phyloP scores from a whole-genome alignment of 37 sponge, comb jelly and placozoan species.

The Aphrocallistes beatrix region DNA sequence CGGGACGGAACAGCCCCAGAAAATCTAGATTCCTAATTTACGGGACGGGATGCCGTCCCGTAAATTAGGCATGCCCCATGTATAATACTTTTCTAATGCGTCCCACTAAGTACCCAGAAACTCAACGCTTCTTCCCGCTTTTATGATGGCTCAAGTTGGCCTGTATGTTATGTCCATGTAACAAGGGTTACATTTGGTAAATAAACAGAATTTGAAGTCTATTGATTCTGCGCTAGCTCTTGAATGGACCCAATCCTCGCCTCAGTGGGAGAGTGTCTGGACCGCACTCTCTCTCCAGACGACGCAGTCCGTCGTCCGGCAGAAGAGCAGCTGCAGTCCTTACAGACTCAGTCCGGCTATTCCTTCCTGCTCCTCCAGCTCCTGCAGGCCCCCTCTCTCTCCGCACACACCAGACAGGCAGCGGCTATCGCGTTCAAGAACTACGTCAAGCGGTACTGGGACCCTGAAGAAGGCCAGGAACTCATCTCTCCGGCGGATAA shows the following conservation, averaged over 20 bases:
- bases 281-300: slow-evolving; percentile 44
- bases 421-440: slow-evolving; percentile 93
- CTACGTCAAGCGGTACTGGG: slow-evolving; percentile 82
- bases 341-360: slow-evolving; percentile 64
- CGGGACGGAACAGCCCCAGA: too few species aligned
- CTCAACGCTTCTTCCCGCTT: too few species aligned
- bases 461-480: slow-evolving; percentile 35
- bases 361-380: slow-evolving; percentile 74
- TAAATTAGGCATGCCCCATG: too few species aligned
- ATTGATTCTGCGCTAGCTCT: too few species aligned
- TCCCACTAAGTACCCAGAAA: too few species aligned
- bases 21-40: too few species aligned
- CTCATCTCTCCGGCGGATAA: background rate
- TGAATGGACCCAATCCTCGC: background rate
- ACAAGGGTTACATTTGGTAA: too few species aligned
- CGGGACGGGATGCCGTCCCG: too few species aligned
- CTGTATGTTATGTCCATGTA: too few species aligned
- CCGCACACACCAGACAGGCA: slow-evolving; percentile 42
- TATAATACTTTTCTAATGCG: too few species aligned
- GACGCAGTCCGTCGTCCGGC: slow-evolving; percentile 58
- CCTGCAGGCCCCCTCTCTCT: slow-evolving; percentile 26
- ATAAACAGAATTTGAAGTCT: too few species aligned
- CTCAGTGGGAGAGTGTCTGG: background rate
- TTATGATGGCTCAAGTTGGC: too few species aligned
- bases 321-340: slow-evolving; percentile 63